These are phyloP conservation scores for Cosmopolites sordidus DNA, from an alignment of 2,888 invertebrate species.

Conservation along the genomic window DNA sequence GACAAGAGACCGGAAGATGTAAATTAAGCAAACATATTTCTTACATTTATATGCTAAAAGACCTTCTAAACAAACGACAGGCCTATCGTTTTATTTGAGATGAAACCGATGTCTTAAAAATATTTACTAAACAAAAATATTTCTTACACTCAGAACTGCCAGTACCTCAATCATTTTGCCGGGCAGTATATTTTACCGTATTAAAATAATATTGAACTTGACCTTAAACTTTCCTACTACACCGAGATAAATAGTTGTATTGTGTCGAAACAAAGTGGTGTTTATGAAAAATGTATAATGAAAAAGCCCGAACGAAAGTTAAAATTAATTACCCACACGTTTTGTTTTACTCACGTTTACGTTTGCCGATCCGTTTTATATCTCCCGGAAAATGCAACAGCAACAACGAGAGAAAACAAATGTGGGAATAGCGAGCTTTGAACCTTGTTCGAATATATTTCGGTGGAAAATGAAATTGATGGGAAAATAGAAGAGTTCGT, in stretches of 20 bases:
- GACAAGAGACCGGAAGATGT: too few species aligned
- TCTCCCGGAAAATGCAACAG: neutral
- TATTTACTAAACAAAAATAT: too few species aligned
- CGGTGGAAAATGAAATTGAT: constrained; percentile 11
- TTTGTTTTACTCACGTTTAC: neutral
- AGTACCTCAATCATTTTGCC: too few species aligned
- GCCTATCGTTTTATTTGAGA: too few species aligned
- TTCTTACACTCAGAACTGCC: too few species aligned
- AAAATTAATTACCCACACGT: neutral
- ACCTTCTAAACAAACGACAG: too few species aligned
- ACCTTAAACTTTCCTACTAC: neutral
- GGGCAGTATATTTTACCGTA: too few species aligned
- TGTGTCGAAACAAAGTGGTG: neutral
- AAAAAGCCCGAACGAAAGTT: neutral
- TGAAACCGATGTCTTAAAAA: too few species aligned
- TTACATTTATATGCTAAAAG: too few species aligned
- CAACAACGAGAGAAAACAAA: neutral
- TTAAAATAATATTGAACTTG: neutral
- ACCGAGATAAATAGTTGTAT: too few species aligned
- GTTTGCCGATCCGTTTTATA: too few species aligned
- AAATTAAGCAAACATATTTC: too few species aligned
- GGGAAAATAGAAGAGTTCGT: constrained; percentile 2
- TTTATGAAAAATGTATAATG: neutral
- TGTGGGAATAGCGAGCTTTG: constrained; percentile 6
- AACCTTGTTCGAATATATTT: neutral